A percentile compares a stretch with the other conserved stretches of the same genome.
These are phyloP conservation scores for Acleris cristana DNA, from an alignment of 2,888 invertebrate species.

Conservation along the genomic window DNA sequence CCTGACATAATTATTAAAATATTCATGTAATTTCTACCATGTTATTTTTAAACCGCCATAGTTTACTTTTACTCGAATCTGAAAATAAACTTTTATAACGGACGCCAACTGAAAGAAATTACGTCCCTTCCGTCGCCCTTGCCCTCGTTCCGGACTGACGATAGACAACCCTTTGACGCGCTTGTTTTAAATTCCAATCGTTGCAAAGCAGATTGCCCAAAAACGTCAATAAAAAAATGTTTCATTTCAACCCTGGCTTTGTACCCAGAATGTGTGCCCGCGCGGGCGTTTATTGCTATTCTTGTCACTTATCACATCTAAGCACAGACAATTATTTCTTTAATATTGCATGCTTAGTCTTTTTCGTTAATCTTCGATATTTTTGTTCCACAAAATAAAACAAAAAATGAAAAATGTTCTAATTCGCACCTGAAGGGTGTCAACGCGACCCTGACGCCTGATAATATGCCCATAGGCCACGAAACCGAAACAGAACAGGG, in stretches of 20 bases:
- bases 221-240: constrained; percentile 32
- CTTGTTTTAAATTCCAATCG: constrained; percentile 34
- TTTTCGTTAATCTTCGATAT: constrained; percentile 7
- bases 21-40: too few relatives aligned
- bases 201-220: constrained; percentile 29
- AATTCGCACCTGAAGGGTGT: neutral
- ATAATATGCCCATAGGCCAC: too few relatives aligned
- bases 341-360: constrained; percentile 3
- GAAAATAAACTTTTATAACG: too few relatives aligned
- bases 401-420: too few relatives aligned
- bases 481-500: too few relatives aligned
- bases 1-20: too few relatives aligned
- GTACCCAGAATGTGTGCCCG: constrained; percentile 28
- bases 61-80: too few relatives aligned
- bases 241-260: constrained; percentile 32
- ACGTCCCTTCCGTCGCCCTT: constrained; percentile 3
- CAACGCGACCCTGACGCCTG: too few relatives aligned
- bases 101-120: too few relatives aligned
- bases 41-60: too few relatives aligned
- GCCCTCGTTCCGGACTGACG: constrained; percentile 6
- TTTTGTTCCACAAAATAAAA: neutral
- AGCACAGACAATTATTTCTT: constrained; percentile 24
- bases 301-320: constrained; percentile 32
- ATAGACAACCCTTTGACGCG: constrained; percentile 31
- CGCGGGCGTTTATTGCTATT: constrained; percentile 32